Conservation (phyloP, 2,113 vertebrate species). For the Platysteira castanea region DNA sequence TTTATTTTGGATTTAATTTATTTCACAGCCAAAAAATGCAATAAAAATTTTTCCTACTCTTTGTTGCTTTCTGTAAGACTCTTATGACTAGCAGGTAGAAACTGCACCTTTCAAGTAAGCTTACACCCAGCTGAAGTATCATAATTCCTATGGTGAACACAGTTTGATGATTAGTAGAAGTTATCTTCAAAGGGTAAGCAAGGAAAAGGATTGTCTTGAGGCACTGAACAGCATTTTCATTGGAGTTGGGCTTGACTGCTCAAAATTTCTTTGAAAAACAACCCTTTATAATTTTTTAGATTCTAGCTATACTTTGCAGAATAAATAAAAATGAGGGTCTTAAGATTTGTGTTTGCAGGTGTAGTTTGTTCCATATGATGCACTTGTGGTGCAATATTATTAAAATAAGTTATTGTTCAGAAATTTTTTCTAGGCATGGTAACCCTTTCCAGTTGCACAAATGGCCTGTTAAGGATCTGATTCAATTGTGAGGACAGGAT, state of each 20-base stretch:
- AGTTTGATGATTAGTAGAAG: not conserved
- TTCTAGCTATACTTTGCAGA: not conserved
- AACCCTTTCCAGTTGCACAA: not conserved
- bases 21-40: slow-evolving; percentile 36
- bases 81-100: slow-evolving; percentile 24
- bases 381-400: not conserved
- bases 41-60: slow-evolving; percentile 40
- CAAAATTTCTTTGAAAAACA: not conserved
- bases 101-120: not conserved
- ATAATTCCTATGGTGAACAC: slow-evolving; percentile 29
- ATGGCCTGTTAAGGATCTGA: not conserved
- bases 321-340: not conserved
- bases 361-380: not conserved
- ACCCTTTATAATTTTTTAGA: not conserved
- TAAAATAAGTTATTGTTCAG: not conserved
- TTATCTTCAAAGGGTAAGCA: not conserved
- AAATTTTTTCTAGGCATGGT: not conserved
- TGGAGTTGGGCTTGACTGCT: not conserved
- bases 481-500: not conserved
- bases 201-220: not conserved
- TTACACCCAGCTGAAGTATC: not conserved
- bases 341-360: not conserved
- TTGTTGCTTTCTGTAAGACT: not conserved
- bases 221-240: not conserved
- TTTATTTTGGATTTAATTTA: slow-evolving; percentile 27